Base-by-base conservation (phyloP, 2,797 vertebrate species). In the Glossophaga mutica region DNA sequence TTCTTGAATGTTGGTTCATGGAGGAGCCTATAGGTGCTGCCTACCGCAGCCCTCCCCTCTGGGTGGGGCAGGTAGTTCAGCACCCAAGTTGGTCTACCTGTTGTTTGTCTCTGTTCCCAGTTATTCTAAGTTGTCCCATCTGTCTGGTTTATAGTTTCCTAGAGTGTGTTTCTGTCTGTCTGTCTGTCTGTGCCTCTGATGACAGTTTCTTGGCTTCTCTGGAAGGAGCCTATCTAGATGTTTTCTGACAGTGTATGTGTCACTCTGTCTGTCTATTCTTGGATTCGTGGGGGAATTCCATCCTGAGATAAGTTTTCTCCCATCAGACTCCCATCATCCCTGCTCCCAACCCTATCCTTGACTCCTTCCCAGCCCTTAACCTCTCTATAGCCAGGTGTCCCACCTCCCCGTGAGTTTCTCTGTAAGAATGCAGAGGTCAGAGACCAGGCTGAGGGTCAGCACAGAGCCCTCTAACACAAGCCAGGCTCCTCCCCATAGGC, bases 101-200 rank as follows among this genome's bases (percentile, higher is more conserved):
- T 50, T 78, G 16, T 82, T 70, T 52, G 22, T 42, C n/a, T 84
- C 37, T 52, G 62, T 37, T 74, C 76, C 68, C 84, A 65, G 32
- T 39, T 82, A 18, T 52, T 71, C 50, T 50, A 83, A 22, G 46
- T 29, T 57, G 79, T 91, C 82, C 26, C 7, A 21, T 85, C 86
- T 85, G 70, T 95, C 74, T 83, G 62, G 21, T 37, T 44, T 76
- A 9, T 87, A 70, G 87, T 83, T 89, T 91, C 32, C 59, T 84
- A 81, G 84, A 93, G 32, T 19, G 32, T 96, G 71, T 73, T 76
- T 62, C 74, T 87, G 59, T 85, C 73, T 59, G 10, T 50, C 37
- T 59, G 10, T 92, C 74, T 87, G 71, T 96, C 39, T 76, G 34
- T 91, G 21, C 68, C 65, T 94, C 87, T 42, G 65, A 84, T 81